These are phyloP conservation scores for Aproaerema taeniolella DNA, from an alignment of 2,888 invertebrate genomes.

Conservation along the genomic window DNA sequence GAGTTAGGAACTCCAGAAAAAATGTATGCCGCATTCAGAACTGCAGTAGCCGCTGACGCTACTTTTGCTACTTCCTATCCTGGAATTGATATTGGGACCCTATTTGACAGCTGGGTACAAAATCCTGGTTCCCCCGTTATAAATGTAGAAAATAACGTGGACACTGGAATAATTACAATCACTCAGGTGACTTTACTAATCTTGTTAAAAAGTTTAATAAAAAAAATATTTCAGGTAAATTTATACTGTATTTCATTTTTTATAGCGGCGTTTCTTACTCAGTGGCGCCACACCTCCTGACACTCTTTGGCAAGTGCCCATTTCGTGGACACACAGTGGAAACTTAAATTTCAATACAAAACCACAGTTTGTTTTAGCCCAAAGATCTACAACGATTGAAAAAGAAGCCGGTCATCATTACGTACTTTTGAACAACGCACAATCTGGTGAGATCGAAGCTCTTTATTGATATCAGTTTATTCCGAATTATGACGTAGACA, in stretches of 20 bases:
- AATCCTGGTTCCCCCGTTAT: constrained; percentile 79
- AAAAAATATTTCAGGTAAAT: neutral
- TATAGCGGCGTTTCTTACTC: constrained; percentile 52
- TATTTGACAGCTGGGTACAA: constrained; percentile 80
- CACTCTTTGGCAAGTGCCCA: constrained; percentile 58
- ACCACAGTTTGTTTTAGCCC: constrained; percentile 44
- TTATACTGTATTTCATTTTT: neutral
- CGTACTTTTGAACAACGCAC: constrained; percentile 75
- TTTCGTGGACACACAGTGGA: constrained; percentile 57
- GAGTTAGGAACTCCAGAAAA: constrained; percentile 47
- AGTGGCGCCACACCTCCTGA: constrained; percentile 28
- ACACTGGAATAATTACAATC: constrained; percentile 40
- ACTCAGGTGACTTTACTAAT: constrained; percentile 53
- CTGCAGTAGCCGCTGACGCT: constrained; percentile 44
- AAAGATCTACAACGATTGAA: constrained; percentile 23
- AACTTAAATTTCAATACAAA: constrained; percentile 54
- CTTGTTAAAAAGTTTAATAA: neutral
- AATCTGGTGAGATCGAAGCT: constrained; percentile 62
- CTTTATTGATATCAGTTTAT: no score
- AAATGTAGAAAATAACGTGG: constrained; percentile 57
- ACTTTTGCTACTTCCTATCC: constrained; percentile 35
- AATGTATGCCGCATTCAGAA: constrained; percentile 52
- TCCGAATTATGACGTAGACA: no score
- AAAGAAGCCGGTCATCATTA: constrained; percentile 57
- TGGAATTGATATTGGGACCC: constrained; percentile 42